Conservation (phyloP, 2,888 invertebrate species). For the Campopleginae sp. region DNA sequence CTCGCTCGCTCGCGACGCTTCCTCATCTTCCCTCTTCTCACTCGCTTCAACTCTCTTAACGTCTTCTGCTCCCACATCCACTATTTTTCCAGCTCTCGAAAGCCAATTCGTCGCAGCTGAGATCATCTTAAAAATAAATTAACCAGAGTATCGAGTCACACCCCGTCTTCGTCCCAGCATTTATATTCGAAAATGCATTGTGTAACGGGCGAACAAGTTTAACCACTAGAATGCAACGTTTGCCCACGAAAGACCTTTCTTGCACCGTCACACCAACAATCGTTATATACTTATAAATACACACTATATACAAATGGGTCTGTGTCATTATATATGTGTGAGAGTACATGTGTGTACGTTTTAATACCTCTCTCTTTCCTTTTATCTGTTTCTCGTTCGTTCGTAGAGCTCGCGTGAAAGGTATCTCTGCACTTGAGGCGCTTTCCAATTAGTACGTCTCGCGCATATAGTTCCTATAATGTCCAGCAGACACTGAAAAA, state of each 20-base stretch:
- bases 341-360: background rate
- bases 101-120: constrained; percentile 24
- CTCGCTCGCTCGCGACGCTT: background rate
- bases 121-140: constrained; percentile 43
- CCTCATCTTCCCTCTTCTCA: background rate
- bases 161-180: background rate
- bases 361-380: constrained; percentile 44
- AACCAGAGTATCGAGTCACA: constrained; percentile 37
- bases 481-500: constrained; percentile 61
- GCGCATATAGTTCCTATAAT: constrained; percentile 51
- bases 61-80: constrained; percentile 27
- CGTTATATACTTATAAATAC: constrained; percentile 33
- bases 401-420: constrained; percentile 76
- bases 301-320: background rate
- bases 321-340: background rate
- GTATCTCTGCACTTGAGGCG: constrained; percentile 78
- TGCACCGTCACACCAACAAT: constrained; percentile 14
- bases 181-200: constrained; percentile 36
- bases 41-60: constrained; percentile 1
- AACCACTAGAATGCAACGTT: constrained; percentile 43
- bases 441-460: constrained; percentile 74
- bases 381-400: constrained; percentile 45
- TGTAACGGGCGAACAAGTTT: constrained; percentile 16
- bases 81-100: constrained; percentile 19
- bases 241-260: constrained; percentile 41